Conservation (phyloP, 2,113 vertebrate genomes). For the Chloropsis hardwickii region DNA sequence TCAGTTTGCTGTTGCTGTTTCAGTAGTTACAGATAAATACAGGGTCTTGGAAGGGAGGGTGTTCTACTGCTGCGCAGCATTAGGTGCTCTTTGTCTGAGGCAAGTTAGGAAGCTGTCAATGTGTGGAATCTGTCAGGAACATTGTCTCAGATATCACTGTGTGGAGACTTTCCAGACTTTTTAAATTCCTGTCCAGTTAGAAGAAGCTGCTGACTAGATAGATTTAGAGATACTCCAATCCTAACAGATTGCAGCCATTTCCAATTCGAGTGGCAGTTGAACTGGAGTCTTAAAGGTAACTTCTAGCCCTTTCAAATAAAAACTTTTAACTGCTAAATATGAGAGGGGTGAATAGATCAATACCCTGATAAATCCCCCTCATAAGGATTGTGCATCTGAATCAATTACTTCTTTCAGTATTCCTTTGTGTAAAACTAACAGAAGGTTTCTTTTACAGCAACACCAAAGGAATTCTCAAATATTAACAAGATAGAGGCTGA, state of each 20-base stretch:
- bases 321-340: not conserved
- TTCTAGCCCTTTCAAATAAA: not conserved
- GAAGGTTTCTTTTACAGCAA: not conserved
- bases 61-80: not conserved
- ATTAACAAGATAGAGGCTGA: not conserved
- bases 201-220: not conserved
- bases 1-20: not conserved
- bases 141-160: rapidly evolving
- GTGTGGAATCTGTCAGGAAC: not conserved
- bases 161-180: not conserved
- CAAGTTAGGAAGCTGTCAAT: not conserved
- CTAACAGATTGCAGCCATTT: not conserved
- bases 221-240: not conserved
- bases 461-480: not conserved
- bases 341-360: not conserved
- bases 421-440: not conserved
- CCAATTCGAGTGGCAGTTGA: not conserved
- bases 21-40: not conserved
- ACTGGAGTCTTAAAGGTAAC: not conserved
- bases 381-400: not conserved
- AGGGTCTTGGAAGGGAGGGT: not conserved
- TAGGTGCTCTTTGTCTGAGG: not conserved
- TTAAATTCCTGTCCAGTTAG: not conserved
- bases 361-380: not conserved
- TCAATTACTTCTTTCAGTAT: not conserved